Conservation (phyloP, 2,797 vertebrate genomes). For the Salmo trutta region DNA sequence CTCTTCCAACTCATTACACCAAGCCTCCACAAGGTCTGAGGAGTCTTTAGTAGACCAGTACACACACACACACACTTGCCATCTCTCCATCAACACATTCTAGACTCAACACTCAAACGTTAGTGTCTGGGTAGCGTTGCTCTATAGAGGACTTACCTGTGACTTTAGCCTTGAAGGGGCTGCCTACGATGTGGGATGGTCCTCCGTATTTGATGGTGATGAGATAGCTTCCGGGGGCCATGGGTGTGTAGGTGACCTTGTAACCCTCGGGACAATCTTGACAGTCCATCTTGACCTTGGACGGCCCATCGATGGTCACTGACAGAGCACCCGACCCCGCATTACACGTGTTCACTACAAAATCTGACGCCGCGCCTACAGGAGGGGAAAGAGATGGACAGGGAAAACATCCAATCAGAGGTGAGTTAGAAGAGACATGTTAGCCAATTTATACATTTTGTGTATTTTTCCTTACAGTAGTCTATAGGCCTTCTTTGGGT, state of each 20-base stretch:
- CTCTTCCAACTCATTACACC: too few species aligned
- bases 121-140: too few species aligned
- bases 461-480: too few species aligned
- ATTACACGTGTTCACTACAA: slow-evolving; percentile 90
- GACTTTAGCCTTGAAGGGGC: slow-evolving; percentile 96
- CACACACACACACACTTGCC: too few species aligned
- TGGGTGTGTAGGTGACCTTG: slow-evolving; percentile 91
- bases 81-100: slow-evolving; percentile 52
- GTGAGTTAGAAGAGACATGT: too few species aligned
- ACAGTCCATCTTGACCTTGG: slow-evolving; percentile 97
- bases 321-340: slow-evolving; percentile 89
- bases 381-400: slow-evolving; percentile 5
- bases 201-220: slow-evolving; percentile 97
- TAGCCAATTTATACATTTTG: too few species aligned
- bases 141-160: slow-evolving; percentile 77
- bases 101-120: slow-evolving; percentile 13
- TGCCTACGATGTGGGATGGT: slow-evolving; percentile 94
- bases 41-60: too few species aligned
- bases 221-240: slow-evolving; percentile 98
- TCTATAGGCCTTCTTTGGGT: too few species aligned
- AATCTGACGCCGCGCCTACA: slow-evolving; percentile 85
- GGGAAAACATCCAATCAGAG: too few species aligned
- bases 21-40: too few species aligned
- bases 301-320: slow-evolving; percentile 93
- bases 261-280: slow-evolving; percentile 91